A percentile compares a stretch with the other conserved stretches of the same genome.
Conservation (phyloP, 2,888 invertebrate genomes). For the Hemistola chrysoprasaria region DNA sequence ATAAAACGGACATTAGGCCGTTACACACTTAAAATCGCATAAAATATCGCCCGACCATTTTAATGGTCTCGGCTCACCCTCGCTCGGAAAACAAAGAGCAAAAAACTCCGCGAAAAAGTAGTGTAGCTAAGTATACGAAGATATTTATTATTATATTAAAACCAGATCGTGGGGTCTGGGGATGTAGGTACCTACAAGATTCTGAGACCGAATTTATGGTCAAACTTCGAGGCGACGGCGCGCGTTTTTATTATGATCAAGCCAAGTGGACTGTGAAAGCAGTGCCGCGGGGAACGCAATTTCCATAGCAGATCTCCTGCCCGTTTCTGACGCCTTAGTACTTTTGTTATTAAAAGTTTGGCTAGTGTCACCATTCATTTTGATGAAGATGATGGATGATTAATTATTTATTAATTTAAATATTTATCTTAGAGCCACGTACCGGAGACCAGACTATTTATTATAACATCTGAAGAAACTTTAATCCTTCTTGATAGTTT, state of each 20-base stretch:
- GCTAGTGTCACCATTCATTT: slow-evolving; percentile 16
- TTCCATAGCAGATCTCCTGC: slow-evolving; percentile 73
- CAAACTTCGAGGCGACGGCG: slow-evolving; percentile 82
- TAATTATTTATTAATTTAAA: too few relatives aligned
- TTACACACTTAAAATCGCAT: slow-evolving; percentile 80
- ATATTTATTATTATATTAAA: slow-evolving; percentile 81
- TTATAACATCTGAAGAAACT: too few relatives aligned
- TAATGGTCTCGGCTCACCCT: slow-evolving; percentile 72
- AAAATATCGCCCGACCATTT: slow-evolving; percentile 78
- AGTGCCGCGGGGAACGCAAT: slow-evolving; percentile 76
- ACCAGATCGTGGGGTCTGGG: slow-evolving; percentile 64
- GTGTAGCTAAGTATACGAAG: slow-evolving; percentile 49
- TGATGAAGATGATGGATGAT: slow-evolving; percentile 1
- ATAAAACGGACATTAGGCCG: slow-evolving; percentile 69
- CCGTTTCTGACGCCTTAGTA: slow-evolving; percentile 74
- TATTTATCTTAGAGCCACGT: too few relatives aligned
- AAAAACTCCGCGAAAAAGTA: slow-evolving; percentile 70
- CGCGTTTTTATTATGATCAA: slow-evolving; percentile 83
- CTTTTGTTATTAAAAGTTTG: slow-evolving; percentile 76
- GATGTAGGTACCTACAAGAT: slow-evolving; percentile 62
- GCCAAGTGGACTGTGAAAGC: slow-evolving; percentile 82
- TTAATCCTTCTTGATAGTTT: too few relatives aligned
- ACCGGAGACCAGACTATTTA: too few relatives aligned
- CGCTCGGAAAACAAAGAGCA: slow-evolving; percentile 65
- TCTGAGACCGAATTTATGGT: slow-evolving; percentile 81